Evolutionary conservation across 2,888 invertebrate species (phyloP), one percentile per base, ranked within the genome.

Genomic region (Heterodera filipjevi): DNA sequence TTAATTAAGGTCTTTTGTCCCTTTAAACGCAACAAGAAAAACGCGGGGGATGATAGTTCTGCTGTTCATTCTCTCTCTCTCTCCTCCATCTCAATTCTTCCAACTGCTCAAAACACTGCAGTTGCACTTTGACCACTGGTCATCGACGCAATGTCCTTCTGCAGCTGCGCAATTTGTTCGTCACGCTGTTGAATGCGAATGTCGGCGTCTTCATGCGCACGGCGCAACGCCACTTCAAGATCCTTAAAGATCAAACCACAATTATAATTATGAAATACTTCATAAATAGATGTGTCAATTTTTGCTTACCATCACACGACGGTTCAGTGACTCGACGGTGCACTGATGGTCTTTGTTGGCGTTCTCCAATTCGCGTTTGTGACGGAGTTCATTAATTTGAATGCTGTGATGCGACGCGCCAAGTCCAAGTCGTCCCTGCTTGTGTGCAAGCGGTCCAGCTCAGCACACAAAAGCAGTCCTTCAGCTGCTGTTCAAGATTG

Each of bases 331-430:
- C n/a, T 81, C 83, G 35, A 83, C 73, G 39, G 66, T 68, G 32
- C 75, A 71, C n/a, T 81, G 68, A 35, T 84, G 77, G 30, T 77
- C 78, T 27, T 90, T 98, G 96, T 88, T 97, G 98, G 86, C 96
- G 95, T 97, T 94, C 90, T 96, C 96, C 33, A 95, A 94, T 90
- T 95, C 95, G 79, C 95, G 93, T 79, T 94, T 92, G 5, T 93
- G 93, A 77, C 94, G 93, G 0, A 95, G 94, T 90, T 97, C 96
- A 70, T 93, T 93, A 84, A 97, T 90, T 90, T 96, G 95, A 27
- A 49, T 81, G 35, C 33, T 66, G 71, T 82, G 82, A 35, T 78
- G 44, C 79, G 70, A 27, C 82, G 82, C 2, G 81, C 79, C 74
- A 86, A 85, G 22, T 82, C 86, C n/a, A 87, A 75, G 66, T 86